Percentiles rank a stretch among this genome's conserved stretches.
Conservation (phyloP, 1,140 invertebrate genomes). For the Drosophila navojoa region DNA sequence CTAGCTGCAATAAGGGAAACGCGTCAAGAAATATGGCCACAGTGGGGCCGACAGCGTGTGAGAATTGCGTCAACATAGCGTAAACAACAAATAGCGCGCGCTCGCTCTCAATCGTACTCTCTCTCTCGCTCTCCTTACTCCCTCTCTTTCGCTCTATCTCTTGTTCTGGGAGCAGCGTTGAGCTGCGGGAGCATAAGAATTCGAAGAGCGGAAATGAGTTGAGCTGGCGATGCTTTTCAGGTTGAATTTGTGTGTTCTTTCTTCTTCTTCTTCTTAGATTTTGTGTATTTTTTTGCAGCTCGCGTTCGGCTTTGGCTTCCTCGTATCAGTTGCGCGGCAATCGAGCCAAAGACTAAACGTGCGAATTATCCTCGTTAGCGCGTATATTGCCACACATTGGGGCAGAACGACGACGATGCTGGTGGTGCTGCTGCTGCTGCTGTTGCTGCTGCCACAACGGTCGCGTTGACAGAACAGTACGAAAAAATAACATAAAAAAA, state of each 20-base stretch:
- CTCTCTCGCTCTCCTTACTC: conserved; percentile 9
- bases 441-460: conserved; percentile 55
- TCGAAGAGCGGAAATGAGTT: conserved; percentile 38
- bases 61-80: conserved; percentile 45
- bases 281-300: conserved; percentile 1
- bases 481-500: not conserved
- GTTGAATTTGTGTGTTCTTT: conserved; percentile 14
- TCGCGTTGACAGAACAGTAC: conserved; percentile 42
- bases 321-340: conserved; percentile 69
- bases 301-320: conserved; percentile 37
- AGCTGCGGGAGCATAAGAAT: conserved; percentile 13
- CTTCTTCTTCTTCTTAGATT: not conserved
- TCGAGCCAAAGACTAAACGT: conserved; percentile 69
- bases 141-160: conserved; percentile 14
- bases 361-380: conserved; percentile 60
- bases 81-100: conserved; percentile 36
- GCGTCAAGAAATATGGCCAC: conserved; percentile 42
- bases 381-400: conserved; percentile 26
- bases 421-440: conserved; percentile 41
- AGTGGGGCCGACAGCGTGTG: conserved; percentile 6
- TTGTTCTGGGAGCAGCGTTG: conserved; percentile 2
- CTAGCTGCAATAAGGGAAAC: conserved; percentile 54
- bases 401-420: conserved; percentile 53
- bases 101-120: conserved; percentile 8
- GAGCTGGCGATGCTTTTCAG: conserved; percentile 27